A percentile compares a stretch with the other conserved stretches of the same genome.
These are phyloP conservation scores for Diarsia rubi DNA, from an alignment of 2,888 invertebrate genomes.

Conservation along the genomic window DNA sequence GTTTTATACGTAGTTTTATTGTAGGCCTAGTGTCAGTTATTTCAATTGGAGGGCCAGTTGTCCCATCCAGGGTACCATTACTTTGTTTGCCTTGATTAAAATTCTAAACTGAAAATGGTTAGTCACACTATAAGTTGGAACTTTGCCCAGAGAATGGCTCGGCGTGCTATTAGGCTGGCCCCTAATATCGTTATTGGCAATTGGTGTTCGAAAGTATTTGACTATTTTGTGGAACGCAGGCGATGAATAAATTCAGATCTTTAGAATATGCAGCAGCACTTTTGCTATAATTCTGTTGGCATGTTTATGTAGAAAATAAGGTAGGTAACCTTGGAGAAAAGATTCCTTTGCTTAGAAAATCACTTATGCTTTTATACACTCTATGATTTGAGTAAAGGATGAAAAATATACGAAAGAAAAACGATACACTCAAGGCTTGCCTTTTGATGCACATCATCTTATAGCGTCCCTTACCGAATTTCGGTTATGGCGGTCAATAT, in stretches of 20 bases:
- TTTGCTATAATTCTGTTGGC: background rate
- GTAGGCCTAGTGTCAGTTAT: slow-evolving; percentile 61
- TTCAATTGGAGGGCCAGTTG: slow-evolving; percentile 36
- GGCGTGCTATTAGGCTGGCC: background rate
- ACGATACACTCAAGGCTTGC: background rate
- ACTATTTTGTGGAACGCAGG: slow-evolving; percentile 7
- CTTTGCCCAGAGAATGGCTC: slow-evolving; percentile 23
- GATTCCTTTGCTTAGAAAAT: background rate
- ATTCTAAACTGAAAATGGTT: slow-evolving; percentile 35
- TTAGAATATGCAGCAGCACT: slow-evolving; percentile 5
- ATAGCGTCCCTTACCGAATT: background rate
- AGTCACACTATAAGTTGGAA: slow-evolving; percentile 33
- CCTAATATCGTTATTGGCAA: slow-evolving; percentile 28
- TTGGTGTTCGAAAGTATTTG: slow-evolving; percentile 30
- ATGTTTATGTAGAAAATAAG: background rate
- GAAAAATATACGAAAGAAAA: background rate
- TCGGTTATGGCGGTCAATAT: background rate
- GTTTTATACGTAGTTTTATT: slow-evolving; percentile 69
- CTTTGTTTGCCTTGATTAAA: slow-evolving; percentile 55
- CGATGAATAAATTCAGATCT: slow-evolving; percentile 12
- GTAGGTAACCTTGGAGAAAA: background rate
- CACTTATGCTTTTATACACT: background rate
- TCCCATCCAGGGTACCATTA: slow-evolving; percentile 33
- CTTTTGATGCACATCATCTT: background rate
- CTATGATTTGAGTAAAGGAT: background rate